A percentile compares a stretch with the other conserved stretches of the same genome.
Conservation (phyloP, 2,797 vertebrate species). For the Vespertilio murinus region DNA sequence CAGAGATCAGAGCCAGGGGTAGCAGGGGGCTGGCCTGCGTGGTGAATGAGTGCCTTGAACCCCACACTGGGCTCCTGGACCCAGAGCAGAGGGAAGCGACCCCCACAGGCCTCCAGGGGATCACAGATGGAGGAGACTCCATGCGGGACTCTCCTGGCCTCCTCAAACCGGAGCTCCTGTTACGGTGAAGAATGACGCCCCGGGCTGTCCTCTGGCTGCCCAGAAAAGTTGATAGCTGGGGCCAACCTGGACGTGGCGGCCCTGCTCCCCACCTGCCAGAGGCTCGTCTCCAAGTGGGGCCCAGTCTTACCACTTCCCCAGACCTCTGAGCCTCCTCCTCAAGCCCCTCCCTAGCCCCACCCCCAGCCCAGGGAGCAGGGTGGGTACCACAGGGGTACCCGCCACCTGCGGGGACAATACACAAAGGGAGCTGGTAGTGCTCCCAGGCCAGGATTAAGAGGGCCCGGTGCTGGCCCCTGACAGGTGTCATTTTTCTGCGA, state of each 20-base stretch:
- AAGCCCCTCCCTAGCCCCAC: neutral
- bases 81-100: neutral
- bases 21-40: neutral
- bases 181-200: neutral
- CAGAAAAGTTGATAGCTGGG: neutral
- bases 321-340: neutral
- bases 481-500: conserved; percentile 55
- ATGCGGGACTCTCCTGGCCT: no score
- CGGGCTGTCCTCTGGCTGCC: neutral
- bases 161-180: neutral
- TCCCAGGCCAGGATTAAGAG: conserved; percentile 35
- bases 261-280: neutral
- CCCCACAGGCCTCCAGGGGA: neutral
- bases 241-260: neutral
- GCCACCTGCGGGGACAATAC: conserved; percentile 31
- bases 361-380: neutral
- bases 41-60: neutral
- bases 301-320: neutral
- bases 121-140: neutral
- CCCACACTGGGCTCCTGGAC: neutral
- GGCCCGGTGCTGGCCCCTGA: neutral
- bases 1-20: neutral
- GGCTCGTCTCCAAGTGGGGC: neutral
- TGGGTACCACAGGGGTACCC: neutral
- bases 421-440: conserved; percentile 23